Evolutionary conservation across 2,888 invertebrate genomes (phyloP).

Genomic region (Limnephilus rhombicus): DNA sequence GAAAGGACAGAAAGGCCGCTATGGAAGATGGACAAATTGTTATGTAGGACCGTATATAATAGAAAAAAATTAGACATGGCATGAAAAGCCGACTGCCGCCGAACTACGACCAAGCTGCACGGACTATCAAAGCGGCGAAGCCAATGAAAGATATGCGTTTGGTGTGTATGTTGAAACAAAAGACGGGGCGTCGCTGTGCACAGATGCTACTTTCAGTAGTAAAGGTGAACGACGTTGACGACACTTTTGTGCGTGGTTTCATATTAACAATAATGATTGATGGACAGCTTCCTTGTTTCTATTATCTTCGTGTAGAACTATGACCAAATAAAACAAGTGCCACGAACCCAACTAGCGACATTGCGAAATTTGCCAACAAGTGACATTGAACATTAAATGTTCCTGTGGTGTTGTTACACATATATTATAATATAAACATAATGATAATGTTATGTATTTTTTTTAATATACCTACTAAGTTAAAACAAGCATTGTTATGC

Average conservation of each 20-base stretch:
- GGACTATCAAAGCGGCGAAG: too few relatives aligned
- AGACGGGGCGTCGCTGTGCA: too few relatives aligned
- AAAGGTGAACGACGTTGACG: too few relatives aligned
- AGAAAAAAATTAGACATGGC: not conserved
- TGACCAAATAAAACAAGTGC: slow-evolving; percentile 35
- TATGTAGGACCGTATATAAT: slow-evolving; percentile 15
- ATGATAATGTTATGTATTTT: slow-evolving; percentile 21
- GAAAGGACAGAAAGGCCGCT: slow-evolving; percentile 67
- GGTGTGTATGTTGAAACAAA: too few relatives aligned
- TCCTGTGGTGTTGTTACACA: slow-evolving; percentile 37
- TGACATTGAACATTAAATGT: slow-evolving; percentile 31
- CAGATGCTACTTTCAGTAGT: too few relatives aligned
- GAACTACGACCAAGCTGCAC: too few relatives aligned
- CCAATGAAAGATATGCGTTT: too few relatives aligned
- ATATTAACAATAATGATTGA: too few relatives aligned
- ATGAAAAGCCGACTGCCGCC: too few relatives aligned
- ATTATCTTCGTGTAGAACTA: not conserved
- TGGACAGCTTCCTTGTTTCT: not conserved
- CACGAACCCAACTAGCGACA: not conserved
- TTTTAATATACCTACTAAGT: not conserved
- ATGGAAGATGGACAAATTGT: slow-evolving; percentile 62
- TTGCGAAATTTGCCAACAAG: slow-evolving; percentile 24
- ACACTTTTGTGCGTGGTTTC: too few relatives aligned
- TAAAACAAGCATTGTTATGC: slow-evolving; percentile 35
- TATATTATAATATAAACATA: not conserved